A percentile compares a stretch with the other conserved stretches of the same genome.
Evolutionary conservation across 2,113 vertebrate genomes (phyloP).

Genomic region (Paradisaea rubra): DNA sequence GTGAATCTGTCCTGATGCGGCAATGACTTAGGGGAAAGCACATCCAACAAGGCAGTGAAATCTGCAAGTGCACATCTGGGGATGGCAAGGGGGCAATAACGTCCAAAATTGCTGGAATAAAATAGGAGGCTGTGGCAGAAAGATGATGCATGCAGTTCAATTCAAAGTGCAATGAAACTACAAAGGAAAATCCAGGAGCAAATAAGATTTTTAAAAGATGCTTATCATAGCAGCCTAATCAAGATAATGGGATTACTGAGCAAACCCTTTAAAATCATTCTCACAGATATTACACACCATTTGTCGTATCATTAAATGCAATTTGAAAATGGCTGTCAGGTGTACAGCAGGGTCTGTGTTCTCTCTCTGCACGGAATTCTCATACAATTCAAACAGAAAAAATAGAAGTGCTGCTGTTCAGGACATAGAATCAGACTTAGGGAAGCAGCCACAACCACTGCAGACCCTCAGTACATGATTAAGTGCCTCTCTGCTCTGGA

Average conservation of each 20-base stretch:
- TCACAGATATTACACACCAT: background rate
- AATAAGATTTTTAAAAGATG: background rate
- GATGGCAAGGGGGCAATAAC: background rate
- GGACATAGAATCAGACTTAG: background rate
- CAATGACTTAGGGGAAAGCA: background rate
- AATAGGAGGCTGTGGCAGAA: slow-evolving; percentile 2
- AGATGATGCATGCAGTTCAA: background rate
- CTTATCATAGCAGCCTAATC: slow-evolving; percentile 8
- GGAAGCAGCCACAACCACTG: background rate
- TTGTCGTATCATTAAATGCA: slow-evolving; percentile 31
- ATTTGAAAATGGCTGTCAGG: slow-evolving; percentile 19
- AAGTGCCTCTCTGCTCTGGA: background rate
- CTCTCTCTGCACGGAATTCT: background rate
- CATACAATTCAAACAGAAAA: background rate
- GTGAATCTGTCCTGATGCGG: background rate
- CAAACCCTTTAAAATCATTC: slow-evolving; percentile 28
- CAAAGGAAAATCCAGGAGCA: background rate
- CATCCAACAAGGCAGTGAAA: slow-evolving; percentile 16
- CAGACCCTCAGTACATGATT: background rate
- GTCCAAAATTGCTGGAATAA: slow-evolving; percentile 17
- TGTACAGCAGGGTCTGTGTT: background rate
- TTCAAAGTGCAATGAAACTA: slow-evolving; percentile 7
- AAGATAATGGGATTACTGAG: slow-evolving; percentile 31
- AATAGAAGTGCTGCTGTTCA: background rate
- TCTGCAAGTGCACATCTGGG: background rate